These are phyloP conservation scores for Saccopteryx leptura DNA, from an alignment of 2,113 vertebrate species.

Conservation along the genomic window DNA sequence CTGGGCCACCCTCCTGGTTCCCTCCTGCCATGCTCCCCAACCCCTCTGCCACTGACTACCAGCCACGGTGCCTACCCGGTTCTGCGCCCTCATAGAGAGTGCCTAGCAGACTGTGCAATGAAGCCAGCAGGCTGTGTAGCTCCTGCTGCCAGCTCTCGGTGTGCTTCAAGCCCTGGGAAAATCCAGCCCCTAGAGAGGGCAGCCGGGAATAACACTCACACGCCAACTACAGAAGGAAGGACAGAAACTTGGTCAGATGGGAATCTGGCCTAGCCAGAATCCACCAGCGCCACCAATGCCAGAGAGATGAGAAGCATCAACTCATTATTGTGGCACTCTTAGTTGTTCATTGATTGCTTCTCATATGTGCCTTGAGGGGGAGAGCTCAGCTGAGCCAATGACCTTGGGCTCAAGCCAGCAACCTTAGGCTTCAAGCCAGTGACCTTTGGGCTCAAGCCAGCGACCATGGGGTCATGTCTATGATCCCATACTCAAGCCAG, in stretches of 20 bases:
- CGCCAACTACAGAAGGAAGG: conserved; percentile 88
- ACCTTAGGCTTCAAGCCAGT: no score
- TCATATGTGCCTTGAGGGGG: no score
- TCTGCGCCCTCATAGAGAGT: conserved; percentile 92
- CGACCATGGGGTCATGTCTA: no score
- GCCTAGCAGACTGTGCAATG: conserved; percentile 90
- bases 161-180: conserved; percentile 91
- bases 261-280: neutral
- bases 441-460: no score
- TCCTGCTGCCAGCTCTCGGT: conserved; percentile 94
- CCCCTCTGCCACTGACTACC: no score
- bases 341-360: no score
- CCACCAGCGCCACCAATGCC: neutral
- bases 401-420: no score
- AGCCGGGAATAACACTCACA: conserved; percentile 93
- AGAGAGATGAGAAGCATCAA: no score
- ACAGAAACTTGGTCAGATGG: neutral
- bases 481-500: no score
- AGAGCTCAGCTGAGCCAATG: no score
- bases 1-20: neutral
- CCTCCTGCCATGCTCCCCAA: neutral
- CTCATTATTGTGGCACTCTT: no score
- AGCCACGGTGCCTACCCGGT: conserved; percentile 84
- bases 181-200: conserved; percentile 92
- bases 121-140: conserved; percentile 92